Conservation (phyloP, 2,797 vertebrate species). For the Syncerus caffer region DNA sequence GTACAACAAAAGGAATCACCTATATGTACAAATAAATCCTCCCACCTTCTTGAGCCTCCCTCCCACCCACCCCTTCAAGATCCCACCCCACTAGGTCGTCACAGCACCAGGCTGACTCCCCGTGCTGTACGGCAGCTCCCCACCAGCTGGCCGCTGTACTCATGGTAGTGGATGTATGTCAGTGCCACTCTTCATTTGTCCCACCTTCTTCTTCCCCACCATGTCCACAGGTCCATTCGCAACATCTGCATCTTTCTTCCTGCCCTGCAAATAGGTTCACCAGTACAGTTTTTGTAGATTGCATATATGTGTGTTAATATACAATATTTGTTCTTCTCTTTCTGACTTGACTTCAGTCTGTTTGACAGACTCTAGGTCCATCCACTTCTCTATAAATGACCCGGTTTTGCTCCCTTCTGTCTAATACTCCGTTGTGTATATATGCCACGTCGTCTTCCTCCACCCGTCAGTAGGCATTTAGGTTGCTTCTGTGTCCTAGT, state of each 20-base stretch:
- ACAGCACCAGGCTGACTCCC: not conserved
- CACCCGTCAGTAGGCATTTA: not conserved
- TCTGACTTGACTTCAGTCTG: not conserved
- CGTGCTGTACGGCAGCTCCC: not conserved
- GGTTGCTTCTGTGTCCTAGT: not conserved
- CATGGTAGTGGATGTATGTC: no score
- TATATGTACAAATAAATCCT: not conserved
- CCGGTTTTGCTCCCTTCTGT: not conserved
- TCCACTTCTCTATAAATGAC: not conserved
- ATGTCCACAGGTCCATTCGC: not conserved
- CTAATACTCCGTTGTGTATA: not conserved
- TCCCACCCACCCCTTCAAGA: not conserved
- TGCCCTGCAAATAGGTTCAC: not conserved
- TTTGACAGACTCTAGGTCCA: not conserved
- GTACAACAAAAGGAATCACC: not conserved
- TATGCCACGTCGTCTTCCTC: not conserved
- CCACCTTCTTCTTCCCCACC: not conserved
- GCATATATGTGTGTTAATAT: not conserved
- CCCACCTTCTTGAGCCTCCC: not conserved
- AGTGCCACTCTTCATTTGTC: not conserved
- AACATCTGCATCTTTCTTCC: not conserved
- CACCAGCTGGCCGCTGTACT: rapidly evolving
- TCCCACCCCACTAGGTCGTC: not conserved
- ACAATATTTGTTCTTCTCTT: not conserved
- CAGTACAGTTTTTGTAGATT: not conserved